Conservation (phyloP, 2,113 vertebrate genomes). For the Heptranchias perlo region DNA sequence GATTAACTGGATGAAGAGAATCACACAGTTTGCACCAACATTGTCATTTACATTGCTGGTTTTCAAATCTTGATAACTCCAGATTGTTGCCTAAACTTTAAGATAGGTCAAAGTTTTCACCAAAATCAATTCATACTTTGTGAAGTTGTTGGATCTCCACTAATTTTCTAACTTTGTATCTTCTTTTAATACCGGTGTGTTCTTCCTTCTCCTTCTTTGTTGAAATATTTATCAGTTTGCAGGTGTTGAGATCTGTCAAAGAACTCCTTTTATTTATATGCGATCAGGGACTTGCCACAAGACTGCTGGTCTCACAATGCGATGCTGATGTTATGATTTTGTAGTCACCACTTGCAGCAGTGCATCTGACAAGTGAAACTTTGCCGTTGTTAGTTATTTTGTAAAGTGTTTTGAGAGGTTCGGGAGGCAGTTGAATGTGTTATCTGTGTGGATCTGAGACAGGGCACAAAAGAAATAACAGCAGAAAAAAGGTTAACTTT, state of each 20-base stretch:
- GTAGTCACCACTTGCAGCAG: not conserved
- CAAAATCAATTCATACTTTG: not conserved
- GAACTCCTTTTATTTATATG: not conserved
- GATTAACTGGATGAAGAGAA: not conserved
- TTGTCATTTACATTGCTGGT: not conserved
- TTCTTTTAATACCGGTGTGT: not conserved
- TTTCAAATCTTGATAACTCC: not conserved
- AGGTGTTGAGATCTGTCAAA: not conserved
- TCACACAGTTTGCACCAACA: not conserved
- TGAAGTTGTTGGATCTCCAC: not conserved
- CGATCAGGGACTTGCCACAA: no score
- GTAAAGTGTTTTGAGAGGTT: not conserved
- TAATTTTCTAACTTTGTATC: no score
- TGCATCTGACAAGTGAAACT: not conserved
- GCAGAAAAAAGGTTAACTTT: not conserved
- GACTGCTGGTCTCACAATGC: not conserved
- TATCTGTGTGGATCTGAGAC: not conserved
- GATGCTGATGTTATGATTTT: not conserved
- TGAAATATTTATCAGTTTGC: not conserved
- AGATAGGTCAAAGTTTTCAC: not conserved
- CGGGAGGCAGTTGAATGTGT: not conserved
- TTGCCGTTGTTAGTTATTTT: not conserved
- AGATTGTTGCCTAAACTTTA: no score
- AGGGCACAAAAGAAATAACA: not conserved
- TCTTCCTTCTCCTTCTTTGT: no score